Base-by-base conservation (phyloP, 2,797 vertebrate species). In the Oreochromis grahami region DNA sequence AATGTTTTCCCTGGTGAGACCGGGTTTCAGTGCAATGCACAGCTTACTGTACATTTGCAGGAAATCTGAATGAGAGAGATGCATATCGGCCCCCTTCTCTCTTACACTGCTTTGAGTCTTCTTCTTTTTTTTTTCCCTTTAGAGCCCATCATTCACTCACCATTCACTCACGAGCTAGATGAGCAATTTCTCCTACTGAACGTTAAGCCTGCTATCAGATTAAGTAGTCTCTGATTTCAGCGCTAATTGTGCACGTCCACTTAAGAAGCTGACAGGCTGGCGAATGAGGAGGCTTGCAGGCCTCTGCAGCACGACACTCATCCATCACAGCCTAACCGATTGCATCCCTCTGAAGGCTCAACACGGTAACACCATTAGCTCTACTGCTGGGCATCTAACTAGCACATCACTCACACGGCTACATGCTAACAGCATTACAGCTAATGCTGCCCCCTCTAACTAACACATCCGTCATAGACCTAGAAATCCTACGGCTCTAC, bases 311-410 rank as follows among this genome's bases (percentile, higher is more conserved):
- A 91, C 95, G 94, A 90, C 93, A 91, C 96, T 97, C 97, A 98
- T 98, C 97, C 95, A 97, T 98, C 98, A 98, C 96, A 93, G 92
- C 92, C 96, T 97, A 97, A 98, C 96, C 96, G 97, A 97, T 96
- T 96, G 94, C 96, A 97, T 96, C 97, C 94, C 96, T 97, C 94
- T 95, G 92, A 96, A 97, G 95, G 95, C 94, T 93, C 95, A 94
- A 94, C 94, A 91, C 95, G 92, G 95, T 96, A 96, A 95, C 94
- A 94, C 93, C 94, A 96, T 96, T 96, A 96, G 93, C 95, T 92
- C 94, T 88, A 95, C 95, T 96, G 95, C 95, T 95, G 95, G 95
- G 94, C 94, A 94, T 95, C 95, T 95, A 95, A 96, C 94, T 95
- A 95, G 94, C 95, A 92, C 95, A 96, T 96, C 95, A 95, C 93